phyloP scores from a whole-genome alignment of 1,140 invertebrate genomes.

The Samia ricini region DNA sequence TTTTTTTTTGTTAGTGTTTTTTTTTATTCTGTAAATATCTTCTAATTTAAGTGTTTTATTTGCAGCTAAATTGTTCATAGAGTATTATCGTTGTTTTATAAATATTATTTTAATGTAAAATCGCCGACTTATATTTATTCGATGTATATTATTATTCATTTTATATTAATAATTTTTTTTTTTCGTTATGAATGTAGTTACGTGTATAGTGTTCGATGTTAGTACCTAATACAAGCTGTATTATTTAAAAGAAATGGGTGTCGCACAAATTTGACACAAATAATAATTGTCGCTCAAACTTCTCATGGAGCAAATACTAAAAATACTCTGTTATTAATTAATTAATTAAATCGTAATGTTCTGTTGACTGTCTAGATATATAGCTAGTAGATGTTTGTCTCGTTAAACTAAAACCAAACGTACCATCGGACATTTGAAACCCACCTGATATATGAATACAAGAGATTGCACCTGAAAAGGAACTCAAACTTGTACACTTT shows the following conservation, averaged over 20 bases:
- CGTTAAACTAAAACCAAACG: constrained; percentile 36
- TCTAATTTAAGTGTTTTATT: constrained; percentile 62
- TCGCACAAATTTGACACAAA: constrained; percentile 41
- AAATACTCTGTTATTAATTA: constrained; percentile 35
- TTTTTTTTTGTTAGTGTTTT: constrained; percentile 64
- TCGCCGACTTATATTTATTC: constrained; percentile 67
- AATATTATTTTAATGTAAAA: constrained; percentile 61
- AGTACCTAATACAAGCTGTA: background rate
- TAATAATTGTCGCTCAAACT: constrained; percentile 44
- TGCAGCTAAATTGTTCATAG: constrained; percentile 56
- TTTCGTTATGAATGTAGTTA: constrained; percentile 56
- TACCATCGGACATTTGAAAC: constrained; percentile 52
- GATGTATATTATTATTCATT: constrained; percentile 57
- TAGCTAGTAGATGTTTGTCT: constrained; percentile 37
- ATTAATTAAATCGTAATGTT: constrained; percentile 32
- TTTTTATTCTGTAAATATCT: constrained; percentile 74
- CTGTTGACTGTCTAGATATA: constrained; percentile 37
- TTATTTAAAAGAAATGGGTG: constrained; percentile 5
- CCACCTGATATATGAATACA: constrained; percentile 34
- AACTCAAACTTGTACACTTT: constrained; percentile 4
- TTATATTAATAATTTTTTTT: constrained; percentile 26
- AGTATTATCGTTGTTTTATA: constrained; percentile 74
- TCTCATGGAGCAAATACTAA: constrained; percentile 30
- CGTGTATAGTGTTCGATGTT: constrained; percentile 21
- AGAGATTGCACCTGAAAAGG: constrained; percentile 1